Evolutionary conservation across 2,888 invertebrate species (phyloP).

Genomic region (Dinocampus coccinellae): DNA sequence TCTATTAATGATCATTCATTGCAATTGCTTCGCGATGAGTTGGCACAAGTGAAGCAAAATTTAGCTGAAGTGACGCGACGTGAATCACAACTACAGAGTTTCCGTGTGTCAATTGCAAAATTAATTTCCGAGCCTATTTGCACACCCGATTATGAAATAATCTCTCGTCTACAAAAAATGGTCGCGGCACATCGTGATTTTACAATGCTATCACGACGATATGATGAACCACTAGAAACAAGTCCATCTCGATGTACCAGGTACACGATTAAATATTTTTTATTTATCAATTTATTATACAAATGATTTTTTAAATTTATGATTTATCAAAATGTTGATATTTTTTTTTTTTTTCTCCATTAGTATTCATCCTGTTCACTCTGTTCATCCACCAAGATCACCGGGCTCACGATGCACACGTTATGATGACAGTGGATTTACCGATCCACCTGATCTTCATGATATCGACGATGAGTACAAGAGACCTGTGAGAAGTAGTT

Average conservation of each 20-base stretch:
- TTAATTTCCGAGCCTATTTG: conserved; percentile 80
- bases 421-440: conserved; percentile 82
- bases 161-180: conserved; percentile 84
- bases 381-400: conserved; percentile 71
- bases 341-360: conserved; percentile 55
- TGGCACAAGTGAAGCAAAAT: conserved; percentile 80
- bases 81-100: conserved; percentile 83
- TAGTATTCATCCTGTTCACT: conserved; percentile 69
- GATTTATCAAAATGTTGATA: background rate
- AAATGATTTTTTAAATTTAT: background rate
- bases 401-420: conserved; percentile 73
- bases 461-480: conserved; percentile 80
- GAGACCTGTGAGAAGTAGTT: conserved; percentile 70
- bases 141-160: conserved; percentile 82
- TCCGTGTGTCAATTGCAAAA: conserved; percentile 81
- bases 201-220: conserved; percentile 83
- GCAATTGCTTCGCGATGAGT: conserved; percentile 81
- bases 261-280: conserved; percentile 53
- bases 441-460: conserved; percentile 78
- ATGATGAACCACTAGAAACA: conserved; percentile 73
- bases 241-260: conserved; percentile 69
- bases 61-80: conserved; percentile 79
- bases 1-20: conserved; percentile 79
- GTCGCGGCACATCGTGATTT: conserved; percentile 91
- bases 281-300: too few species aligned